phyloP scores from a whole-genome alignment of 2,888 invertebrate genomes.

The Phragmatobia fuliginosa region DNA sequence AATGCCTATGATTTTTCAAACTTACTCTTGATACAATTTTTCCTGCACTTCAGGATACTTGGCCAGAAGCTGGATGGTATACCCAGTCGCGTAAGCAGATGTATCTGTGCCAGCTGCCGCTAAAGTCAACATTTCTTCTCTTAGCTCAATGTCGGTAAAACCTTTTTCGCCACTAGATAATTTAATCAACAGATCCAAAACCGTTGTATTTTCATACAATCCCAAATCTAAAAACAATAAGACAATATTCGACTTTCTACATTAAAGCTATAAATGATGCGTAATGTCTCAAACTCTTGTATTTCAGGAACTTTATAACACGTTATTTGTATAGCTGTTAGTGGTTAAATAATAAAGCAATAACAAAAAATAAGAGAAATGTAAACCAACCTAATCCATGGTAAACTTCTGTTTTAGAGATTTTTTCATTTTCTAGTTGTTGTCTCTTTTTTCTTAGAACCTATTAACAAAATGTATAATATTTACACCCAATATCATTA shows the following conservation, averaged over 20 bases:
- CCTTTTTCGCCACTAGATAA: conserved; percentile 80
- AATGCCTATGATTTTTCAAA: conserved; percentile 53
- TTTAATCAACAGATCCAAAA: conserved; percentile 84
- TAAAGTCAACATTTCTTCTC: conserved; percentile 87
- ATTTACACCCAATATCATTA: neutral
- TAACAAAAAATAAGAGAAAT: neutral
- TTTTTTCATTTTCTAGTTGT: conserved; percentile 59
- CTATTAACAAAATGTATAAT: conserved; percentile 49
- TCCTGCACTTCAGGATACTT: conserved; percentile 82
- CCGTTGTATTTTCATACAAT: conserved; percentile 76
- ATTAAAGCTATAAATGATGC: too few relatives aligned
- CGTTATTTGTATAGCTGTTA: neutral
- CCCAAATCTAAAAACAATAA: conserved; percentile 71
- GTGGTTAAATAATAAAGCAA: neutral
- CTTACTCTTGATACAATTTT: too few relatives aligned
- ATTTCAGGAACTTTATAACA: too few relatives aligned
- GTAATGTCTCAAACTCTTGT: too few relatives aligned
- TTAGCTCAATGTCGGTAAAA: conserved; percentile 82
- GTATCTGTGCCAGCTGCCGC: conserved; percentile 86
- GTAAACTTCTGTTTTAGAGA: conserved; percentile 60
- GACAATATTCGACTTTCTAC: neutral
- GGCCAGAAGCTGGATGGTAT: conserved; percentile 75
- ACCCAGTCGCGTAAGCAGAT: conserved; percentile 77
- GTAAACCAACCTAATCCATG: conserved; percentile 63
- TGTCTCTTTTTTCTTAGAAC: conserved; percentile 67